Evolutionary conservation across 2,113 vertebrate species (phyloP).

Genomic region (Varanus komodoensis): DNA sequence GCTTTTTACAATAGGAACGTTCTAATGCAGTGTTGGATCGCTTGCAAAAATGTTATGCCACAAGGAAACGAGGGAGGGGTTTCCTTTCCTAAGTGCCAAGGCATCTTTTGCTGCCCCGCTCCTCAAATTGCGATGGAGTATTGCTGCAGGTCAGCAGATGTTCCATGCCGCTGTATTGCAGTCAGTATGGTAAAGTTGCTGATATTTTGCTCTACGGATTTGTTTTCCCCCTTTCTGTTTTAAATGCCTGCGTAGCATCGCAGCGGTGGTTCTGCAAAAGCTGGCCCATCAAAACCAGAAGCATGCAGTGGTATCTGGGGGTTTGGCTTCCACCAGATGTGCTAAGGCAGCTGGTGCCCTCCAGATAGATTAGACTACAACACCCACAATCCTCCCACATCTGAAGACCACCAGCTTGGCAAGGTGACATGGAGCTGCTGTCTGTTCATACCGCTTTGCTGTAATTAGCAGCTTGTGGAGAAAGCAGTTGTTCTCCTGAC

Average conservation of each 20-base stretch:
- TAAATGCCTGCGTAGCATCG: too few species aligned
- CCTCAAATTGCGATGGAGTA: neutral
- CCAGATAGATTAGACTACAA: neutral
- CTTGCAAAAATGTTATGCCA: neutral
- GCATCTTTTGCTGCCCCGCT: accelerated
- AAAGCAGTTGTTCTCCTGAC: conserved; percentile 72
- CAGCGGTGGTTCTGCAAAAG: conserved; percentile 6
- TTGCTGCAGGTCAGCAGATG: conserved; percentile 14
- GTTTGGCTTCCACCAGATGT: neutral
- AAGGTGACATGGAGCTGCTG: neutral
- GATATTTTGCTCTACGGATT: neutral
- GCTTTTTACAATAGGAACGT: neutral
- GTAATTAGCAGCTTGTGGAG: conserved; percentile 77
- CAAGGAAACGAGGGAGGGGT: neutral
- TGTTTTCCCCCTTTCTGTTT: neutral
- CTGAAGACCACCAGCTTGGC: too few species aligned
- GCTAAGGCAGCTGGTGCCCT: conserved; percentile 40
- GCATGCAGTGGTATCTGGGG: neutral
- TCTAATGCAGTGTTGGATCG: neutral
- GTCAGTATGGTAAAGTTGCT: conserved; percentile 41
- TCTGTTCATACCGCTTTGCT: neutral
- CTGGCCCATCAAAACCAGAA: neutral
- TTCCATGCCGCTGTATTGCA: conserved; percentile 16
- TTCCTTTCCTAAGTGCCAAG: conserved; percentile 9
- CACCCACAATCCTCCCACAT: conserved; percentile 42